Conservation (phyloP, 2,113 vertebrate genomes). For the Gymnocephalus cernua region DNA sequence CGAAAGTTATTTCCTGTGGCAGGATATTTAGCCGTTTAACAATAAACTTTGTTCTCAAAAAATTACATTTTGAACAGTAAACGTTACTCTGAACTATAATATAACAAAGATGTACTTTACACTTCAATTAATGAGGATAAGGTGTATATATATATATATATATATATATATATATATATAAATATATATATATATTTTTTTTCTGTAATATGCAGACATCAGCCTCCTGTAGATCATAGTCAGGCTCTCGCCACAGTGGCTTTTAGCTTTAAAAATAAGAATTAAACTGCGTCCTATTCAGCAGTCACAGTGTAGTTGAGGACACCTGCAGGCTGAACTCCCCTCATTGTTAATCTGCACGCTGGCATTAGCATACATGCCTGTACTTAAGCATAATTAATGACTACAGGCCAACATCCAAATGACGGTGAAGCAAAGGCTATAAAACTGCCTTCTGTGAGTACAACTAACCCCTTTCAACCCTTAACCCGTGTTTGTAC, state of each 20-base stretch:
- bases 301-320: not conserved
- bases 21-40: not conserved
- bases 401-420: conserved; percentile 47
- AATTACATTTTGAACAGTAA: not conserved
- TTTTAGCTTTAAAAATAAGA: not conserved
- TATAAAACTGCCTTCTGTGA: conserved; percentile 48
- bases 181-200: too few species aligned
- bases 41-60: not conserved
- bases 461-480: conserved; percentile 50
- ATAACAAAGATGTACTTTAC: not conserved
- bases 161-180: not conserved
- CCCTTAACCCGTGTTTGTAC: conserved; percentile 21
- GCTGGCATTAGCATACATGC: conserved; percentile 40
- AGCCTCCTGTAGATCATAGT: not conserved
- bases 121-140: not conserved
- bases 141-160: not conserved
- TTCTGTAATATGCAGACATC: not conserved
- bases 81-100: not conserved
- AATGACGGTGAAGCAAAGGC: conserved; percentile 45
- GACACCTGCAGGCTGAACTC: conserved; percentile 29
- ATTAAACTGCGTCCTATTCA: not conserved
- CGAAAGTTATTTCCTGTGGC: too few species aligned
- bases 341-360: conserved; percentile 40
- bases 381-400: conserved; percentile 60
- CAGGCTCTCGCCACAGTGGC: conserved; percentile 7